Base-by-base conservation (phyloP, 2,888 invertebrate species). In the Hanleya hanleyi region DNA sequence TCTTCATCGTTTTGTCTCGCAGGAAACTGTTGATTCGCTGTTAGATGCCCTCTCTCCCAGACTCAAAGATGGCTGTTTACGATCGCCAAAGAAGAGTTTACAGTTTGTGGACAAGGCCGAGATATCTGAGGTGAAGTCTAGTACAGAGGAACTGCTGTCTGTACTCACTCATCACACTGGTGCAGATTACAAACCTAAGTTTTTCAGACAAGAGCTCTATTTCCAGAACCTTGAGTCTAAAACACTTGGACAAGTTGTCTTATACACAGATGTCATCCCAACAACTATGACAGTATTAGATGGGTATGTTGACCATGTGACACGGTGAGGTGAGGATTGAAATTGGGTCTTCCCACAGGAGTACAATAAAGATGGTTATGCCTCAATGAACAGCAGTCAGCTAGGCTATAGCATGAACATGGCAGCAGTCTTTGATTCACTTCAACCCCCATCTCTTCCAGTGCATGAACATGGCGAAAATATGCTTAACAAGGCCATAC, bases 211-310 rank as follows among this genome's bases (percentile, higher is more conserved):
- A 2, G 41, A 73, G 12, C 61, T 38, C 4, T 90, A 88, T 75
- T 80, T 79, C 79, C 69, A 76, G 0, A 80, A 95, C 88, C 92
- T 97, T 57, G 92, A 93, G 75, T 94, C 96, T 0, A 92, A 92
- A 69, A 90, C 93, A 41, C 90, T 97, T 69, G 97, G 97, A 3
- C 94, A 96, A 26, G 92, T 96, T 70, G 94, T 97, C 15, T 93
- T 97, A 77, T 97, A 96, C 91, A 92, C 94, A 1, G 96, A 96
- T 81, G 92, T 96, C 69, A 90, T 97, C 84, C 92, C 94, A 50
- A 95, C 95, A 49, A 95, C 97, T 0, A 95, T 95, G 93, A 90
- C 93, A 76, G 91, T 96, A 66, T 91, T 95, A 49, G 92, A 92
- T 61, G 83, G 88, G 89, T 84, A 86, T 84, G 75, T 88, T n/a